A percentile compares a stretch with the other conserved stretches of the same genome.
phyloP scores from a whole-genome alignment of 2,888 invertebrate genomes.

The Drosophila prolongata region DNA sequence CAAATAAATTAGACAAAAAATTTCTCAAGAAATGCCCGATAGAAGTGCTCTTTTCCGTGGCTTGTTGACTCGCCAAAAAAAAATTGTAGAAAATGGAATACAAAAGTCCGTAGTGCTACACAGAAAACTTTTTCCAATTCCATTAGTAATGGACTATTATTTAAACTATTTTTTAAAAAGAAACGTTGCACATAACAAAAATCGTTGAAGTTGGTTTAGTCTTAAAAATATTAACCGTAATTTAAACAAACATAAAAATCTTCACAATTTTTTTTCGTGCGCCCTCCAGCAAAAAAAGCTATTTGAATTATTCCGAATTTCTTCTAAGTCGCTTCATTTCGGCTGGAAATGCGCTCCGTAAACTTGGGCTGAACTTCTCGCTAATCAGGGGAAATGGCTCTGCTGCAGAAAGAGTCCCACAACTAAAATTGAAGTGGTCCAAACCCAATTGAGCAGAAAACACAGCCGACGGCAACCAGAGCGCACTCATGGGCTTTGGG shows the following conservation, averaged over 20 bases:
- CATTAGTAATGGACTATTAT: too few relatives aligned
- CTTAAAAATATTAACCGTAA: too few relatives aligned
- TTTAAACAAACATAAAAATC: too few relatives aligned
- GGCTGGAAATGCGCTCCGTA: constrained; percentile 18
- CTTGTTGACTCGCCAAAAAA: constrained; percentile 40
- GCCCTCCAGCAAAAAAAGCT: neutral
- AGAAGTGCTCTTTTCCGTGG: constrained; percentile 51
- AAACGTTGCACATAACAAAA: neutral
- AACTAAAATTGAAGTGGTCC: constrained; percentile 36
- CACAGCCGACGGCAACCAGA: constrained; percentile 15
- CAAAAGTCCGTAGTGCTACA: neutral
- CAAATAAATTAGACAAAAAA: constrained; percentile 68
- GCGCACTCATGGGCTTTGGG: constrained; percentile 17
- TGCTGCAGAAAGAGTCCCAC: constrained; percentile 4
- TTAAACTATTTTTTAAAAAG: neutral
- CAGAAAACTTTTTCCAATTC: neutral
- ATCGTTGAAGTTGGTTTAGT: too few relatives aligned
- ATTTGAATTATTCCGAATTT: constrained; percentile 37
- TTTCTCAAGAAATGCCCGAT: constrained; percentile 46
- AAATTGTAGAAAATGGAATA: constrained; percentile 6
- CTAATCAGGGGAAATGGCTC: constrained; percentile 30
- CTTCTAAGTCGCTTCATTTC: constrained; percentile 19
- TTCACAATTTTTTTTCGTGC: neutral
- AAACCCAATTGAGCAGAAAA: constrained; percentile 45
- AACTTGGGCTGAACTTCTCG: constrained; percentile 30